phyloP scores from a whole-genome alignment of 2,113 vertebrate species.

The Leiothrix lutea region DNA sequence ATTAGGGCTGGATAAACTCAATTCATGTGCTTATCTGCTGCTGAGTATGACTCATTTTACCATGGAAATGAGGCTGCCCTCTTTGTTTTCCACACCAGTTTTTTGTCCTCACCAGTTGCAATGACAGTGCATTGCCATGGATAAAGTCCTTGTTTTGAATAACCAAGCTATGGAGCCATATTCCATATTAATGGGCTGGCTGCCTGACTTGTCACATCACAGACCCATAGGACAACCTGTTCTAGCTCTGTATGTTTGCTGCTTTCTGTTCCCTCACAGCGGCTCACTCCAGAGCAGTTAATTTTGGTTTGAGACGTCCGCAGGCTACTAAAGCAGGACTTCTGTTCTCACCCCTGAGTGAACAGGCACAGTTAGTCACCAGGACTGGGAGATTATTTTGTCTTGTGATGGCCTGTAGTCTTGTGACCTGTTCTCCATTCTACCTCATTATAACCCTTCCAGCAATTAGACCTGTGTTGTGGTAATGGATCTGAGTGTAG shows the following conservation, averaged over 20 bases:
- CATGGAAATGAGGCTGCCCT: neutral
- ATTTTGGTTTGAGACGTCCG: neutral
- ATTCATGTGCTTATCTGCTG: neutral
- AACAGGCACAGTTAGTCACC: neutral
- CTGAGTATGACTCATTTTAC: neutral
- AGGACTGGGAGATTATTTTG: neutral
- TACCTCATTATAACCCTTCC: neutral
- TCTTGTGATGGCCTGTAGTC: neutral
- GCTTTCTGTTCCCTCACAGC: neutral
- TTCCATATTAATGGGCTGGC: neutral
- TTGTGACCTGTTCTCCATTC: neutral
- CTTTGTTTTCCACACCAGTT: neutral
- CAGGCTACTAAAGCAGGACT: neutral
- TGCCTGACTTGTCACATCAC: neutral
- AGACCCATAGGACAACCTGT: neutral
- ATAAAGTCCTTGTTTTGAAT: neutral
- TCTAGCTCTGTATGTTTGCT: neutral
- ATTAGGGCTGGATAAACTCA: neutral
- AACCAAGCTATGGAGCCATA: neutral
- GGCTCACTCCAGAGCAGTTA: neutral
- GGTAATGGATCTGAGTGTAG: neutral
- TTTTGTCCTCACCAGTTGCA: neutral
- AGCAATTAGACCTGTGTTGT: neutral
- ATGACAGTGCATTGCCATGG: accelerated
- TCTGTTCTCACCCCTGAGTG: neutral